Conservation (phyloP, 2,113 vertebrate species). For the Siniperca chuatsi region DNA sequence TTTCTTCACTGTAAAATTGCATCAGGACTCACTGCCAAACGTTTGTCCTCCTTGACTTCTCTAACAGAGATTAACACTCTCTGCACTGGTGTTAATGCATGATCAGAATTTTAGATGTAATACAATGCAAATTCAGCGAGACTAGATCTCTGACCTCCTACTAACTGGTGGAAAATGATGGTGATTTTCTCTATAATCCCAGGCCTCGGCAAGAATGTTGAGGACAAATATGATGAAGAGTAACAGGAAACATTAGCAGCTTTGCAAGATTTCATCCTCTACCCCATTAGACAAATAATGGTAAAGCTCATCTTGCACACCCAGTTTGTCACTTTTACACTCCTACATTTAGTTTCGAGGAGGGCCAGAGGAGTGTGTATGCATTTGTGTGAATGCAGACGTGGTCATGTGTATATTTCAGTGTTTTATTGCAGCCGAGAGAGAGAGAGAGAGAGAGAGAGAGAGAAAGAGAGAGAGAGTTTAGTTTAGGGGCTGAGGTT, state of each 20-base stretch:
- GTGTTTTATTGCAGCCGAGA: slow-evolving; percentile 23
- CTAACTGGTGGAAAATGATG: slow-evolving; percentile 48
- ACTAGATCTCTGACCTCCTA: slow-evolving; percentile 24
- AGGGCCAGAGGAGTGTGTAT: background rate
- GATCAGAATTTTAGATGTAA: slow-evolving; percentile 45
- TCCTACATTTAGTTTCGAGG: slow-evolving; percentile 49
- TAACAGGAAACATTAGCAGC: slow-evolving; percentile 60
- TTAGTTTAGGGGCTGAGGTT: slow-evolving; percentile 39
- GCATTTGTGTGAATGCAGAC: background rate
- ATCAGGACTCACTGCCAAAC: slow-evolving; percentile 10
- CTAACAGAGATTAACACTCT: slow-evolving; percentile 18
- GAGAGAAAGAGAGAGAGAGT: slow-evolving; percentile 11
- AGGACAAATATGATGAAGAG: slow-evolving; percentile 53
- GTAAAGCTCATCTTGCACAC: slow-evolving; percentile 49
- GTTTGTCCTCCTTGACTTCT: slow-evolving; percentile 1
- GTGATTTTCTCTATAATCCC: slow-evolving; percentile 60
- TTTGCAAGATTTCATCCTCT: slow-evolving; percentile 59
- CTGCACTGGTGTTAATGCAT: slow-evolving; percentile 19
- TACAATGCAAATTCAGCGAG: slow-evolving; percentile 30
- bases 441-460: background rate
- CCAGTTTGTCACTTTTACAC: slow-evolving; percentile 70
- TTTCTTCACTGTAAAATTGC: slow-evolving; percentile 1
- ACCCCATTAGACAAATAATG: slow-evolving; percentile 64
- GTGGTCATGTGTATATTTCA: background rate
- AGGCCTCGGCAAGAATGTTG: slow-evolving; percentile 60